A percentile compares a stretch with the other conserved stretches of the same genome.
These are phyloP conservation scores for Sphaerophoria rueppellii DNA, from an alignment of 2,888 invertebrate species.

Conservation along the genomic window DNA sequence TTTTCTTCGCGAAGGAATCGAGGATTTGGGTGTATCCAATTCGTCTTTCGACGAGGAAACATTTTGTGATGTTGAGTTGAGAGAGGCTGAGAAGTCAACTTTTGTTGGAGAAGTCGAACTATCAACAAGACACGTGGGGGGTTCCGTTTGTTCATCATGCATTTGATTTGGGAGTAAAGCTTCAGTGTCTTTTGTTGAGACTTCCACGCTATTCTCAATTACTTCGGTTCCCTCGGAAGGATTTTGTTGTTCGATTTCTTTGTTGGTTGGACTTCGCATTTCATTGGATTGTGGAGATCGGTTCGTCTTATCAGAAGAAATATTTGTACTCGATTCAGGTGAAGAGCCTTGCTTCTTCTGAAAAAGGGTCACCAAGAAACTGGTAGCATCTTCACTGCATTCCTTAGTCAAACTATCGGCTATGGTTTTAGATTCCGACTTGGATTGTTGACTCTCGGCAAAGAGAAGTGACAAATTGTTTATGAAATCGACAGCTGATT, in stretches of 20 bases:
- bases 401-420: neutral
- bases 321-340: neutral
- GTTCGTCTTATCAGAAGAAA: too few species aligned
- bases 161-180: too few species aligned
- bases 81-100: neutral
- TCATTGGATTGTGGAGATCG: too few species aligned
- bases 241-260: too few species aligned
- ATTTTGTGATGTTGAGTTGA: neutral
- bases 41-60: neutral
- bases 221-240: too few species aligned
- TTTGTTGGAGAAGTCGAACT: neutral
- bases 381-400: constrained; percentile 49
- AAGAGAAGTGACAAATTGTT: constrained; percentile 23
- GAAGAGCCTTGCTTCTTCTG: constrained; percentile 1
- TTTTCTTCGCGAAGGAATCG: constrained; percentile 36
- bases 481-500: constrained; percentile 66
- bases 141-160: too few species aligned
- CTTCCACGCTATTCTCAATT: too few species aligned
- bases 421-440: neutral
- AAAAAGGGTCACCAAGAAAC: constrained; percentile 48
- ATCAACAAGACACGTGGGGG: neutral
- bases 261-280: too few species aligned
- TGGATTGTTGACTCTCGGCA: constrained; percentile 9
- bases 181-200: too few species aligned
- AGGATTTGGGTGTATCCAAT: neutral